phyloP scores from a whole-genome alignment of 2,113 vertebrate genomes.

The Lepisosteus oculatus region DNA sequence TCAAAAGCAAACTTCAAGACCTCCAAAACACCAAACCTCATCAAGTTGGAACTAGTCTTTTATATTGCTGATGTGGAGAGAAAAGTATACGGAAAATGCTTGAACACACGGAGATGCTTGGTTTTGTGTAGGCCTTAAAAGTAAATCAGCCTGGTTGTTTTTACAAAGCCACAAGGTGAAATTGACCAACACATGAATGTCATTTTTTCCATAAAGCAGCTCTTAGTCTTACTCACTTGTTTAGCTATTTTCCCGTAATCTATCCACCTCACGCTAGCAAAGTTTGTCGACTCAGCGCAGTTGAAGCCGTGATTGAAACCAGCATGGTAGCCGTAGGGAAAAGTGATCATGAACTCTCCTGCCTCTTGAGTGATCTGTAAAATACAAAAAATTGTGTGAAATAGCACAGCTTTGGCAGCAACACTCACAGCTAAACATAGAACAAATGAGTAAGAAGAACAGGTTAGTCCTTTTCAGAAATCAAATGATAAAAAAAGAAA shows the following conservation, averaged over 20 bases:
- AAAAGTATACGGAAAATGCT: not conserved
- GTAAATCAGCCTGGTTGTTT: not conserved
- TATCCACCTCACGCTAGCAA: slow-evolving; percentile 77
- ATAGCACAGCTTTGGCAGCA: too few relatives aligned
- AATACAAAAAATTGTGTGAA: not conserved
- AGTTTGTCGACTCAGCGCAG: slow-evolving; percentile 80
- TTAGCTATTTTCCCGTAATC: slow-evolving; percentile 77
- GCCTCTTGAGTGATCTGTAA: slow-evolving; percentile 73
- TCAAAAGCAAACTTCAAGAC: not conserved
- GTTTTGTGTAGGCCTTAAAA: not conserved
- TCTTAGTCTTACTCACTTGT: slow-evolving; percentile 60
- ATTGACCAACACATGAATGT: not conserved
- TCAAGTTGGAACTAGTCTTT: not conserved
- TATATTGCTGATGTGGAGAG: not conserved
- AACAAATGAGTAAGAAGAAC: too few relatives aligned
- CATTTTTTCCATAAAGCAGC: not conserved
- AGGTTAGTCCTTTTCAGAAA: too few relatives aligned
- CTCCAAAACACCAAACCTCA: not conserved
- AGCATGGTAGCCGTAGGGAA: slow-evolving; percentile 78
- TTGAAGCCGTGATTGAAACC: slow-evolving; percentile 82
- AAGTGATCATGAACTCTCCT: slow-evolving; percentile 78
- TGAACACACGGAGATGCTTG: not conserved
- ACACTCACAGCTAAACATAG: too few relatives aligned
- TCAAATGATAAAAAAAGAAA: too few relatives aligned
- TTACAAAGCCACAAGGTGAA: slow-evolving; percentile 3